Evolutionary conservation across 2,113 vertebrate genomes (phyloP).

Genomic region (Octodon degus): DNA sequence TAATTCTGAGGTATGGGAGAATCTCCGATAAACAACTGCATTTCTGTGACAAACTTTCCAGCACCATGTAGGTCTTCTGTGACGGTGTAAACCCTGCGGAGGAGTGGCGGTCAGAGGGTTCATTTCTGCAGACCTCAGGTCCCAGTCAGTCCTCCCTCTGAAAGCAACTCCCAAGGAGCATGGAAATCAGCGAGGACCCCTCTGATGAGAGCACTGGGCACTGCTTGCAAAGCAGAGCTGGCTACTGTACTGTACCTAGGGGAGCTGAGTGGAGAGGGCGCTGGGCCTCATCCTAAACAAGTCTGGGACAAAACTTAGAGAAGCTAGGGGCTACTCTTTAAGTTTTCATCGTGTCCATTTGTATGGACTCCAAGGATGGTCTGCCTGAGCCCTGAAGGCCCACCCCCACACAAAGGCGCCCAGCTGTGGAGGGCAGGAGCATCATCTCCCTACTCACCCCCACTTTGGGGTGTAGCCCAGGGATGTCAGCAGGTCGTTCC

Average conservation of each 20-base stretch:
- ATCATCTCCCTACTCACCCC: slow-evolving; percentile 84
- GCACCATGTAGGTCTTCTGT: slow-evolving; percentile 87
- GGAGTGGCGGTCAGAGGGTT: not conserved
- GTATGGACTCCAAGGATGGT: not conserved
- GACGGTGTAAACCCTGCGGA: slow-evolving; percentile 87
- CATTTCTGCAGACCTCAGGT: rapidly evolving
- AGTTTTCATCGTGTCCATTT: rapidly evolving
- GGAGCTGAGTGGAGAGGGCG: too few species aligned
- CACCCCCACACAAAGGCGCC: rapidly evolving
- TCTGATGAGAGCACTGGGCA: rapidly evolving
- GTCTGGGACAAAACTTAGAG: not conserved
- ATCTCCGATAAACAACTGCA: slow-evolving; percentile 90
- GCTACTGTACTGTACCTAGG: not conserved
- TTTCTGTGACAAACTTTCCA: slow-evolving; percentile 88
- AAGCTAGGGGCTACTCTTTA: too few species aligned
- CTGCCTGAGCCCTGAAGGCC: not conserved
- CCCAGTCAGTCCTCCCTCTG: rapidly evolving
- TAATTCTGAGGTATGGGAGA: slow-evolving; percentile 88
- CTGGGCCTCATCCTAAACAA: rapidly evolving
- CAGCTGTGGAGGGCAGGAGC: rapidly evolving
- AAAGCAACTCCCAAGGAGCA: not conserved
- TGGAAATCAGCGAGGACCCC: rapidly evolving
- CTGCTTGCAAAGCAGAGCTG: not conserved
- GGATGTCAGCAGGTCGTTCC: slow-evolving; percentile 88
- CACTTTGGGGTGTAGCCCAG: slow-evolving; percentile 86